Conservation (phyloP, 1,140 invertebrate genomes). For the Hetaerina americana region DNA sequence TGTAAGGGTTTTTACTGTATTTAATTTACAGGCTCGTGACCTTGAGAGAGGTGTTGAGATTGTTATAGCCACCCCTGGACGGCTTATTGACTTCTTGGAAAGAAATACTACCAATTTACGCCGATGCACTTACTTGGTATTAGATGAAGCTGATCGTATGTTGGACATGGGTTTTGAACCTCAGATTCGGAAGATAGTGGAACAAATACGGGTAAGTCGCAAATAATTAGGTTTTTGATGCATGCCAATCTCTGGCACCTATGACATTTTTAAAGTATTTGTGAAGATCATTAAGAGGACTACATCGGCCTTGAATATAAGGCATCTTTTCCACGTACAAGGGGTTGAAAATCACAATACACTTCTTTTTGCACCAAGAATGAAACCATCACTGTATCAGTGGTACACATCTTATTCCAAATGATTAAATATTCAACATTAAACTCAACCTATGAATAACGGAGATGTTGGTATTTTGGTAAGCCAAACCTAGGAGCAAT, state of each 20-base stretch:
- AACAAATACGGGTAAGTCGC: slow-evolving; percentile 60
- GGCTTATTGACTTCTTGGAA: slow-evolving; percentile 81
- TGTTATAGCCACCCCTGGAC: slow-evolving; percentile 77
- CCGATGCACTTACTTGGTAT: slow-evolving; percentile 77
- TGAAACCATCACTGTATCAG: too few species aligned
- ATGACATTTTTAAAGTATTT: background rate
- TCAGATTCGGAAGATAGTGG: slow-evolving; percentile 86
- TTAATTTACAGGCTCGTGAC: slow-evolving; percentile 43
- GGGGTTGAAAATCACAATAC: too few species aligned
- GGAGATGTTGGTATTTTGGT: too few species aligned
- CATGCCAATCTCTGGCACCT: too few species aligned
- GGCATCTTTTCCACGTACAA: background rate
- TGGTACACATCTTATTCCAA: too few species aligned
- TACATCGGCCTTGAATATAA: too few species aligned
- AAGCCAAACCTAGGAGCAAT: too few species aligned
- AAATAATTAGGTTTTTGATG: background rate
- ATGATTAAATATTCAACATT: too few species aligned
- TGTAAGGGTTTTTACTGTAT: too few species aligned
- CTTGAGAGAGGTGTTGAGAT: slow-evolving; percentile 69
- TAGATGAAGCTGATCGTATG: slow-evolving; percentile 94
- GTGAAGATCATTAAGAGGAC: slow-evolving; percentile 11
- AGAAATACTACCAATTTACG: slow-evolving; percentile 69
- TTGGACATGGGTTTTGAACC: slow-evolving; percentile 95
- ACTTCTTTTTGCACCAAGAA: too few species aligned
- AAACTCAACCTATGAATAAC: too few species aligned